Percentiles rank a stretch among this genome's conserved stretches.
Evolutionary conservation across 1,140 invertebrate species (phyloP).

Genomic region (Hycleus phaleratus): DNA sequence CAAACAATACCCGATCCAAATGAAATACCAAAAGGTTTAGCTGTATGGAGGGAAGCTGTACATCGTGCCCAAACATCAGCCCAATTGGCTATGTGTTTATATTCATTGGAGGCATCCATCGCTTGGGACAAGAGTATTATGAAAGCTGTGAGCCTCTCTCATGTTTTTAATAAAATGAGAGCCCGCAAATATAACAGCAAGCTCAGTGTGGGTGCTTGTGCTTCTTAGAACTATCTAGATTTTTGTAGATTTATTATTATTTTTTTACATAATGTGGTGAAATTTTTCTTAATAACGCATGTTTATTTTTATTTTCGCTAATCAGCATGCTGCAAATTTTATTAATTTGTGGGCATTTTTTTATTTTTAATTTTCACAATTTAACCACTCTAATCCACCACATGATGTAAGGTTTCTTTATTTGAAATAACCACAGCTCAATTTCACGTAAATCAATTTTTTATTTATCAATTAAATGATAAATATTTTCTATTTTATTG

Average conservation of each 20-base stretch:
- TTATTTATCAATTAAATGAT: background rate
- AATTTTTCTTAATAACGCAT: constrained; percentile 10
- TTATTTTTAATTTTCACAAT: background rate
- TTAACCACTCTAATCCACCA: too few species aligned
- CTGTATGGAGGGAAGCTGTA: constrained; percentile 84
- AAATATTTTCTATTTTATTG: constrained; percentile 37
- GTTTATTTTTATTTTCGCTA: background rate
- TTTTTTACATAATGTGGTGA: constrained; percentile 12
- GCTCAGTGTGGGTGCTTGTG: constrained; percentile 42
- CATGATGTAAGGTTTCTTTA: background rate
- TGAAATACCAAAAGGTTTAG: constrained; percentile 59
- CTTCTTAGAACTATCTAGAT: constrained; percentile 22
- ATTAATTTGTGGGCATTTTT: background rate
- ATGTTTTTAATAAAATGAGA: constrained; percentile 40
- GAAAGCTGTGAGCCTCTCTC: constrained; percentile 81
- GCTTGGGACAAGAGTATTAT: constrained; percentile 99
- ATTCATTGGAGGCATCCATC: constrained; percentile 83
- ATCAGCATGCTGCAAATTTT: background rate
- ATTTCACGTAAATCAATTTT: background rate
- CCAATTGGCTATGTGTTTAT: constrained; percentile 83
- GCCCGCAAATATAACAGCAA: constrained; percentile 43
- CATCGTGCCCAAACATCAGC: constrained; percentile 73
- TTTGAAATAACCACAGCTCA: background rate
- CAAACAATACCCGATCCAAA: constrained; percentile 29
- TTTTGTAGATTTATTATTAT: constrained; percentile 19